Percentiles rank a stretch among this genome's conserved stretches.
Evolutionary conservation across 2,113 vertebrate genomes (phyloP).

Genomic region (Leiothrix lutea): DNA sequence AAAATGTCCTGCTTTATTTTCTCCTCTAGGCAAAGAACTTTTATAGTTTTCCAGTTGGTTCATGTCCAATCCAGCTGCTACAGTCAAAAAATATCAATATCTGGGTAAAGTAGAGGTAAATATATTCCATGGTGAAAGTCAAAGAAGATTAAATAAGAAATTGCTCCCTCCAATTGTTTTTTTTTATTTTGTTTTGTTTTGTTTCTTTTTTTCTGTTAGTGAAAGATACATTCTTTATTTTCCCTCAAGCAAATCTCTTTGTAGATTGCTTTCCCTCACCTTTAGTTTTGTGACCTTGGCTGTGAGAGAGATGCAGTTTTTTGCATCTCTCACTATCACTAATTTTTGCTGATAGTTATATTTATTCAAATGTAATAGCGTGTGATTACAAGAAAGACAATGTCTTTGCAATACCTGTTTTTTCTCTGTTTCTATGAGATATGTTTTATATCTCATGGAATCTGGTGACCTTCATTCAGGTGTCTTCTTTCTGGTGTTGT

Average conservation of each 20-base stretch:
- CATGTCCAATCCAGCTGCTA: background rate
- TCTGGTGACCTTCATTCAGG: background rate
- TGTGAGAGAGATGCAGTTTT: background rate
- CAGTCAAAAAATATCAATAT: background rate
- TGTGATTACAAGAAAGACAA: background rate
- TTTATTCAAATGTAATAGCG: background rate
- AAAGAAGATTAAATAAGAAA: background rate
- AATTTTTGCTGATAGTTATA: background rate
- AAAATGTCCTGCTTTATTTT: background rate
- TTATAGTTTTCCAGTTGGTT: background rate
- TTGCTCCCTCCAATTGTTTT: background rate
- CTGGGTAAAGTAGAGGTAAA: background rate
- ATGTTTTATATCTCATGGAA: background rate
- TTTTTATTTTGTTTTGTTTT: background rate
- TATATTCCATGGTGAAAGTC: background rate
- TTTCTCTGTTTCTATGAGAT: too few relatives aligned
- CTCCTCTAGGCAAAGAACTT: background rate
- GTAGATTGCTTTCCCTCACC: background rate
- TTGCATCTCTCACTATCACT: background rate
- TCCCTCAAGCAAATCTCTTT: background rate
- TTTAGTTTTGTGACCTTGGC: background rate
- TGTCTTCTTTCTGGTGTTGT: background rate
- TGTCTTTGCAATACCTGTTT: background rate
- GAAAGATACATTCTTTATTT: background rate
- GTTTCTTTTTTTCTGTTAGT: background rate